Conservation (phyloP, 1,140 invertebrate genomes). For the Orius laevigatus region DNA sequence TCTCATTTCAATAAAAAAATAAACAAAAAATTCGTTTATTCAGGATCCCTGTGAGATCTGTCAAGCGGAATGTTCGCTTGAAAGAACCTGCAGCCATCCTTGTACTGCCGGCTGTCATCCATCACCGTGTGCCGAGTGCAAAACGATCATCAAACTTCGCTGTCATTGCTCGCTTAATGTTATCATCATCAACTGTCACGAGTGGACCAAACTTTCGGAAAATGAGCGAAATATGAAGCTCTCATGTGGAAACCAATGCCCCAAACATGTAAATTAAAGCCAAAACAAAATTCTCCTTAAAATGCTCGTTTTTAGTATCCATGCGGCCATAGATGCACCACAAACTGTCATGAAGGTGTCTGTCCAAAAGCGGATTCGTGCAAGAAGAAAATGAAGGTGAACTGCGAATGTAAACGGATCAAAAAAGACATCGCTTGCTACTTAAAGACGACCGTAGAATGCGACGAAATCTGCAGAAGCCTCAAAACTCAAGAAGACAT, state of each 20-base stretch:
- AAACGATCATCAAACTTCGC: conserved; percentile 20
- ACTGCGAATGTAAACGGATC: conserved; percentile 60
- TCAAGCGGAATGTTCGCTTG: conserved; percentile 43
- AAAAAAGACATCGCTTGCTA: conserved; percentile 62
- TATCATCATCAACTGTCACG: conserved; percentile 51
- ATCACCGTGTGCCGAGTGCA: conserved; percentile 4
- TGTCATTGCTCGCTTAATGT: conserved; percentile 69
- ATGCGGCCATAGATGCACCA: conserved; percentile 54
- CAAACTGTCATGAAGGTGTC: conserved; percentile 55
- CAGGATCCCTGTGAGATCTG: conserved; percentile 54
- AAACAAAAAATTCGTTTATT: no score
- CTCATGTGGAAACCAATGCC: conserved; percentile 69
- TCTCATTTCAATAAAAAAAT: conserved; percentile 13
- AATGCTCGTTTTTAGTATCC: conserved; percentile 27
- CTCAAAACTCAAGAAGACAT: conserved; percentile 27
- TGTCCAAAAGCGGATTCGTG: conserved; percentile 53
- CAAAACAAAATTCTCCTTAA: not conserved
- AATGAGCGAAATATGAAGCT: conserved; percentile 35
- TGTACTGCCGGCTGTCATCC: conserved; percentile 53
- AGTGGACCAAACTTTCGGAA: conserved; percentile 36
- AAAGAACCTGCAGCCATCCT: conserved; percentile 62
- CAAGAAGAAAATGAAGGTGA: conserved; percentile 59
- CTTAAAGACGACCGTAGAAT: conserved; percentile 35
- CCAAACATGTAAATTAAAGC: conserved; percentile 36
- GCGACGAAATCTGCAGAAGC: conserved; percentile 42